phyloP scores from a whole-genome alignment of 2,113 vertebrate species.

The Clarias macrocephalus region DNA sequence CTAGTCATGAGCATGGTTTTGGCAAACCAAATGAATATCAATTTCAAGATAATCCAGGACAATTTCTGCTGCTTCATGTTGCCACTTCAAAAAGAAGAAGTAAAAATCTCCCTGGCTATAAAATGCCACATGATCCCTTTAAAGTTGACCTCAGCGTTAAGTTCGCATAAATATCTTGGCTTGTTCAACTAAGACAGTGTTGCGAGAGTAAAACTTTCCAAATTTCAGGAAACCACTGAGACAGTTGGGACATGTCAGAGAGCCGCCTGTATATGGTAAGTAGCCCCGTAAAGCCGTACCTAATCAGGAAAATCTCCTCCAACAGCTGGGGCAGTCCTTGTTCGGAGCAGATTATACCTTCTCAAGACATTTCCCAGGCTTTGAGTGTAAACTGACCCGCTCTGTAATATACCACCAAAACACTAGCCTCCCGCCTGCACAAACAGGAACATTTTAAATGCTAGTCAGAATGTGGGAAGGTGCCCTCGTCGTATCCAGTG shows the following conservation, averaged over 20 bases:
- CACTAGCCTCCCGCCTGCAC: slow-evolving; percentile 43
- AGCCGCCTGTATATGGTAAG: neutral
- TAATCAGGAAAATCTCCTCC: slow-evolving; percentile 22
- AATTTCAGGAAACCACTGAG: neutral
- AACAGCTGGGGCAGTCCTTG: slow-evolving; percentile 17
- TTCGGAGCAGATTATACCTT: slow-evolving; percentile 37
- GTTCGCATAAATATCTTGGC: neutral
- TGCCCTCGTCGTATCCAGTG: slow-evolving; percentile 61
- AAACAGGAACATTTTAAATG: slow-evolving; percentile 61
- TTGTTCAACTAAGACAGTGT: neutral
- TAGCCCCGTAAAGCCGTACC: neutral
- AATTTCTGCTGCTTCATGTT: neutral
- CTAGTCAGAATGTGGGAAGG: slow-evolving; percentile 63
- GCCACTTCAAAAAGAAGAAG: slow-evolving; percentile 12
- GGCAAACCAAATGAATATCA: slow-evolving; percentile 29
- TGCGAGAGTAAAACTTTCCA: neutral
- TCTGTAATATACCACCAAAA: slow-evolving; percentile 55
- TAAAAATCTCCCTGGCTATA: neutral
- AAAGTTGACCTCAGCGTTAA: neutral
- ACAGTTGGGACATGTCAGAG: neutral
- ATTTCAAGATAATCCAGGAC: neutral
- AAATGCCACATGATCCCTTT: slow-evolving; percentile 7
- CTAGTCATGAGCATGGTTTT: neutral
- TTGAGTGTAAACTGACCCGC: slow-evolving; percentile 49
- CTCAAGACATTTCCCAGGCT: slow-evolving; percentile 63